Evolutionary conservation across 2,888 invertebrate genomes (phyloP).

Genomic region (Brassicogethes aeneus): DNA sequence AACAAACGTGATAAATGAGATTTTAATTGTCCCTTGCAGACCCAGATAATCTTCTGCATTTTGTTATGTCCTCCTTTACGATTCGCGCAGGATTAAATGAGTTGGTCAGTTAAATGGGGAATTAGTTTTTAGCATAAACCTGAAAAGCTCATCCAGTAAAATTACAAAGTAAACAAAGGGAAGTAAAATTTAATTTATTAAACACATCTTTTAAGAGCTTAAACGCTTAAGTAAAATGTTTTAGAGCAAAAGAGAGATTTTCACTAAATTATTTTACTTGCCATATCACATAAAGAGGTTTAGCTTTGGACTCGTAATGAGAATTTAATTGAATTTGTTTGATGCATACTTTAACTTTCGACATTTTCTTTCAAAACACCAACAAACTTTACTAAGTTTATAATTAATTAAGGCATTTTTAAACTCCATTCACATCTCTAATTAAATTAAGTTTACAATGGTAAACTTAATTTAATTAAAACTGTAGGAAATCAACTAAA

Average conservation of each 20-base stretch:
- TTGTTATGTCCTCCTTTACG: constrained; percentile 14
- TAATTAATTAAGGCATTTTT: too few species aligned
- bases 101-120: constrained; percentile 7
- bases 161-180: constrained; percentile 2
- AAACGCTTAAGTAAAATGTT: not conserved
- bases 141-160: constrained; percentile 3
- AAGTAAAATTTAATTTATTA: constrained; percentile 3
- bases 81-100: constrained; percentile 14
- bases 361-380: too few species aligned
- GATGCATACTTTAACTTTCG: too few species aligned
- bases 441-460: too few species aligned
- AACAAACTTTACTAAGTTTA: too few species aligned
- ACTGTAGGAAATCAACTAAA: too few species aligned
- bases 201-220: not conserved
- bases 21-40: constrained; percentile 21
- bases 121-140: constrained; percentile 2
- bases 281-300: too few species aligned
- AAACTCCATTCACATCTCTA: too few species aligned
- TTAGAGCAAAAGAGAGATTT: not conserved
- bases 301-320: too few species aligned
- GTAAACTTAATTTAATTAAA: too few species aligned
- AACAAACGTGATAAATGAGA: constrained; percentile 20
- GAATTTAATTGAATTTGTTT: too few species aligned
- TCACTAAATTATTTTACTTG: too few species aligned
- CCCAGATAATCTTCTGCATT: constrained; percentile 13